Conservation (phyloP, 2,113 vertebrate genomes). For the Bos indicus region DNA sequence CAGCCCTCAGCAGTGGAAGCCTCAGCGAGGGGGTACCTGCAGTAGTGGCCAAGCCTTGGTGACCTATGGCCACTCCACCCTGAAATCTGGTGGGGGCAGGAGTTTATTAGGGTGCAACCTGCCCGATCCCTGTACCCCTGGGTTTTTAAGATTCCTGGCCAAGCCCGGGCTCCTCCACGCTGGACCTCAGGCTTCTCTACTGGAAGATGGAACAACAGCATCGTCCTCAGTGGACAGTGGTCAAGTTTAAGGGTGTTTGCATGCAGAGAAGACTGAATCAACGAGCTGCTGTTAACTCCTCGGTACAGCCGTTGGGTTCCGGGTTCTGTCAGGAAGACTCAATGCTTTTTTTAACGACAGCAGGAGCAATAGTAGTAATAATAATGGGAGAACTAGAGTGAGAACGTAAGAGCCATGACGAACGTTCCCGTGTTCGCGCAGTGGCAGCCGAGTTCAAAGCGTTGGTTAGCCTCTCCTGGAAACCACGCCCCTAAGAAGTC, state of each 20-base stretch:
- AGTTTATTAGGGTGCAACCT: not conserved
- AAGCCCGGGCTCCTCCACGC: not conserved
- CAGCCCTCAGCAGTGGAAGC: not conserved
- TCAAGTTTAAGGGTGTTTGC: not conserved
- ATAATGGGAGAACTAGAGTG: not conserved
- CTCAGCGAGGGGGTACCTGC: not conserved
- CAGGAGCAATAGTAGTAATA: not conserved
- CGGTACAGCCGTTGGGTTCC: not conserved
- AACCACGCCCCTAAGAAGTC: not conserved
- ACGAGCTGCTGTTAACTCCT: no score
- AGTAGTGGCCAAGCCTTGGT: not conserved
- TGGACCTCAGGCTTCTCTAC: not conserved
- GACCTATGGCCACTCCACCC: not conserved
- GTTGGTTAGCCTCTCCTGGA: not conserved
- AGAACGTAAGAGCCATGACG: not conserved
- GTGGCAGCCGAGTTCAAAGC: not conserved
- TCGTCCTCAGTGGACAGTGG: not conserved
- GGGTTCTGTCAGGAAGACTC: not conserved
- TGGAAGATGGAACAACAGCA: not conserved
- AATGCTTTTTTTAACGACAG: not conserved
- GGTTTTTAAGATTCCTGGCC: not conserved
- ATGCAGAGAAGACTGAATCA: no score
- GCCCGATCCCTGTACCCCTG: not conserved
- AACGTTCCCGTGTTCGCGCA: fast-evolving
- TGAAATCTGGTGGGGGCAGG: not conserved